phyloP scores from a whole-genome alignment of 2,888 invertebrate genomes.

The Pristionchus exspectatus region DNA sequence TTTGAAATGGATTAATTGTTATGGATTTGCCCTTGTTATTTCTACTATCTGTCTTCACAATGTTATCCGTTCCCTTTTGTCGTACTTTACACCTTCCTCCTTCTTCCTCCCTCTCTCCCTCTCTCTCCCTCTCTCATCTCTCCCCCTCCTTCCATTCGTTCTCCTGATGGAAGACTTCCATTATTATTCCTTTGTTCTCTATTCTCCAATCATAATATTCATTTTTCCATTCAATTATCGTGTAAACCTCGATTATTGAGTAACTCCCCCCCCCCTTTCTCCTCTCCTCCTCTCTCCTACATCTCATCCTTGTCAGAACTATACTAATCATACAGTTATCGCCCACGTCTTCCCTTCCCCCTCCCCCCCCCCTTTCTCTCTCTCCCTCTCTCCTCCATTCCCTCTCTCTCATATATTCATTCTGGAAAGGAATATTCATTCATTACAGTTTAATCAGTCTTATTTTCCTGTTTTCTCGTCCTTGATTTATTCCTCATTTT shows the following conservation, averaged over 20 bases:
- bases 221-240: background rate
- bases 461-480: no score
- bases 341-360: conserved; percentile 24
- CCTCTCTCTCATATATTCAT: conserved; percentile 22
- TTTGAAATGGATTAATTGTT: no score
- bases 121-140: background rate
- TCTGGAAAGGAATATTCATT: no score
- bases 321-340: conserved; percentile 5
- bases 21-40: background rate
- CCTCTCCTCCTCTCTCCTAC: background rate
- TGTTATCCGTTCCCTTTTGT: background rate
- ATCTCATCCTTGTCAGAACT: background rate
- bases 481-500: no score
- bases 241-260: background rate
- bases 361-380: conserved; percentile 28
- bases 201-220: background rate
- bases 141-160: background rate
- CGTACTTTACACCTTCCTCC: conserved; percentile 18
- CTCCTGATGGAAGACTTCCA: background rate
- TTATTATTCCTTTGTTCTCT: background rate
- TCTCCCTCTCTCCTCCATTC: conserved; percentile 54
- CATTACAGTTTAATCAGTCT: no score
- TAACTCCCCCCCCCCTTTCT: background rate
- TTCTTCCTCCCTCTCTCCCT: background rate
- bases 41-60: background rate